Percentiles rank a stretch among this genome's conserved stretches.
These are phyloP conservation scores for Acrocephalus scirpaceus DNA, from an alignment of 2,797 vertebrate genomes.

Conservation along the genomic window DNA sequence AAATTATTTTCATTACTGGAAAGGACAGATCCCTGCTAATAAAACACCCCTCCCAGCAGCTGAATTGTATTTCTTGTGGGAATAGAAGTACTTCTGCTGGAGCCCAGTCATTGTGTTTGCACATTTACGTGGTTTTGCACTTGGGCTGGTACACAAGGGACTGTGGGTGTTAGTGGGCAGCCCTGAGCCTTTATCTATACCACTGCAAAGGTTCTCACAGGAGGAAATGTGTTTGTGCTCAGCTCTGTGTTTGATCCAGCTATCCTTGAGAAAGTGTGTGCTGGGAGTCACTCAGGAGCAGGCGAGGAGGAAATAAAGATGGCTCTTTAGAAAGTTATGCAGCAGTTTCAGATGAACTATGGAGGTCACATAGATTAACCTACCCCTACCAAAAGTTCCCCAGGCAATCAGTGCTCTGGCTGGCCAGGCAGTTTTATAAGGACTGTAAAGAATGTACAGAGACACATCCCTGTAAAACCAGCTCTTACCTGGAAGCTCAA, in stretches of 20 bases:
- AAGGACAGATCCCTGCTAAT: not conserved
- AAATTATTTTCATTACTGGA: constrained; percentile 3
- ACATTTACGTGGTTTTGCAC: not conserved
- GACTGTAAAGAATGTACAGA: constrained; percentile 55
- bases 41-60: not conserved
- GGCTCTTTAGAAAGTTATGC: constrained; percentile 31
- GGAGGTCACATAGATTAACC: constrained; percentile 61
- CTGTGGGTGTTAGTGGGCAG: not conserved
- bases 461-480: constrained; percentile 30
- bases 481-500: constrained; percentile 49
- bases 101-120: not conserved
- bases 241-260: not conserved
- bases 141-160: not conserved
- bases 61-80: not conserved
- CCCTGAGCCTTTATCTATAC: not conserved
- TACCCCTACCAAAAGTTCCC: constrained; percentile 36
- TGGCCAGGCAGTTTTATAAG: constrained; percentile 46
- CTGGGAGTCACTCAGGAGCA: not conserved
- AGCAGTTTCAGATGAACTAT: constrained; percentile 51
- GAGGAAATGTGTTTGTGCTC: not conserved
- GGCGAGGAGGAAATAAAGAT: constrained; percentile 22
- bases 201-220: not conserved
- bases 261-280: not conserved
- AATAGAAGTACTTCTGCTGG: not conserved
- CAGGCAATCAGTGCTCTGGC: constrained; percentile 37